Evolutionary conservation across 2,797 vertebrate genomes (phyloP), one percentile per base, ranked within the genome.

Genomic region (Phaenicophaeus curvirostris): DNA sequence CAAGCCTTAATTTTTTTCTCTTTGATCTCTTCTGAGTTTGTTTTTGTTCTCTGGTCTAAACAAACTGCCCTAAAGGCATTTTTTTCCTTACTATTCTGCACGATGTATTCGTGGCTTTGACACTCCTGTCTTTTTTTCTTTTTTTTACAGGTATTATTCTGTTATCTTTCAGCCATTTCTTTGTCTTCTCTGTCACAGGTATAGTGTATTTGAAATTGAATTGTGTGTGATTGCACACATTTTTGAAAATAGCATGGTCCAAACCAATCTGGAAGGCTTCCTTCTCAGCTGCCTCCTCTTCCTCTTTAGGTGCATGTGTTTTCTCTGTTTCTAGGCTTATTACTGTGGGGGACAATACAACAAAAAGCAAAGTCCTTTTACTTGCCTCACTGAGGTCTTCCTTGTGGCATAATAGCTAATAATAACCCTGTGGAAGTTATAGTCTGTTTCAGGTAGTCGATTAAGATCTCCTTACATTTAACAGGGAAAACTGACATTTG

Each of bases 1-100:
- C 30, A 37, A 71, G 24, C 41, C 50, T 59, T 71, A 13, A 5
- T 67, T 44, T 76, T 57, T 59, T 20, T 10, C 55, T 37, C 54
- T 96, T 94, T 93, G 58, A 86, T 90, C 46, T 78, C 53, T 67
- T 74, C 62, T 46, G 54, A 5, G 30, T 65, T 91, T 93, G 20
- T 86, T 92, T 91, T 81, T 68, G 50, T 75, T 86, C 27, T 54
- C 30, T 81, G 39, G 13, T 80, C 68, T 53, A 81, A 91, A 74
- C 16, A 88, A 93, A 75, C 42, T 58, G 10, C 33, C 51, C 53
- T 76, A 62, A 92, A 82, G 42, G 51, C 59, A 53, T 1, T 39
- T 89, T 95, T 87, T 69, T 39, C 25, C 10, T 82, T 76, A 35
- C 51, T 51, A 25, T 9, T 88, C 58, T 78, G 25, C 54, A 59